These are phyloP conservation scores for Callipepla californica DNA, from an alignment of 2,113 vertebrate species.

Conservation along the genomic window DNA sequence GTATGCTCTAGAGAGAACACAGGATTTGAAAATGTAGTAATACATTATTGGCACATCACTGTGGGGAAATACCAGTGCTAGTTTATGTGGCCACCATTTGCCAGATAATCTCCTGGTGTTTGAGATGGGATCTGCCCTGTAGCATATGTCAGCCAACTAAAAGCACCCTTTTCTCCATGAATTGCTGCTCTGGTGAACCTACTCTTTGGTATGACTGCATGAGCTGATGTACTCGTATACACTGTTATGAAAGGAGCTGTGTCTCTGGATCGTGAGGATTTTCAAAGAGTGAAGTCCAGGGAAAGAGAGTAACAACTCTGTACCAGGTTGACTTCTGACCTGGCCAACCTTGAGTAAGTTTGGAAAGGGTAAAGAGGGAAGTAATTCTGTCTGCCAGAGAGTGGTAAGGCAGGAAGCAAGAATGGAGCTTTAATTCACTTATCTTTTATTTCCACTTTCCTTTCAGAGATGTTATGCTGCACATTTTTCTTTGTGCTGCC, in stretches of 20 bases:
- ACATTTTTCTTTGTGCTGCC: neutral
- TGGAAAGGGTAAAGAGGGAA: neutral
- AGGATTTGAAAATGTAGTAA: neutral
- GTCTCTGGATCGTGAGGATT: neutral
- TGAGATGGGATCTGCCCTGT: neutral
- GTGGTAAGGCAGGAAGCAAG: neutral
- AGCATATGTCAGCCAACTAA: neutral
- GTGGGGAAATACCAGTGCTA: neutral
- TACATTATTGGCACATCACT: neutral
- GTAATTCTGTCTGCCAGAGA: neutral
- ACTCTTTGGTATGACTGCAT: neutral
- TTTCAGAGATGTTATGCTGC: neutral
- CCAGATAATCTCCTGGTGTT: neutral
- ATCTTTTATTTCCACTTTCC: neutral
- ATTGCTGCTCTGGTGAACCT: neutral
- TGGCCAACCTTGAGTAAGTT: neutral
- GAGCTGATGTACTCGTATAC: fast-evolving
- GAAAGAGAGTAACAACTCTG: neutral
- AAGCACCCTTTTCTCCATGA: neutral
- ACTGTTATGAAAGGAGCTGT: neutral
- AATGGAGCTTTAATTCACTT: neutral
- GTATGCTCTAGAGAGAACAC: neutral
- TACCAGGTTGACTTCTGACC: neutral
- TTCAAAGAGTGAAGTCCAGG: neutral
- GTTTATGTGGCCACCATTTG: neutral